A percentile compares a stretch with the other conserved stretches of the same genome.
These are phyloP conservation scores for Caenorhabditis sp. DNA, from an alignment of 2,888 invertebrate genomes.

Conservation along the genomic window DNA sequence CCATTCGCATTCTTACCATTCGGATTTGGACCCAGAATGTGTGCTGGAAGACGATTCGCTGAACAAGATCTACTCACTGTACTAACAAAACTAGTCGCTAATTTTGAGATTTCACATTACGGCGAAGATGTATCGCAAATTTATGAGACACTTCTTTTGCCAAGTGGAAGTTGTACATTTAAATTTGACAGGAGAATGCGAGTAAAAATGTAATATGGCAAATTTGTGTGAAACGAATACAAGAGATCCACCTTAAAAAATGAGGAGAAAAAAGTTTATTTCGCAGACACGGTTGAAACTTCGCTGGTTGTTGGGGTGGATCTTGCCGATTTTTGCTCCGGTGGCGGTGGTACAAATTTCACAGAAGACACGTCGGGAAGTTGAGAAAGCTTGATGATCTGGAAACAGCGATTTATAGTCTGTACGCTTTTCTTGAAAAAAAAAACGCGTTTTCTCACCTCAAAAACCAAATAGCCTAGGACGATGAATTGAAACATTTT, in stretches of 20 bases:
- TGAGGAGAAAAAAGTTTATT: slow-evolving; percentile 2
- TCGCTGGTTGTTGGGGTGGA: too few species aligned
- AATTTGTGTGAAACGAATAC: too few species aligned
- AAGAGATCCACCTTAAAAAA: too few species aligned
- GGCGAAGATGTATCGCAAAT: slow-evolving; percentile 71
- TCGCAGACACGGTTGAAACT: not conserved
- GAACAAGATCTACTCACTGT: slow-evolving; percentile 75
- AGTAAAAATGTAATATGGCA: too few species aligned
- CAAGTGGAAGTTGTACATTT: slow-evolving; percentile 70
- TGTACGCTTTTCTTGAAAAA: not conserved
- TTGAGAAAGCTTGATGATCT: too few species aligned
- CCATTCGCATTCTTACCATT: slow-evolving; percentile 75
- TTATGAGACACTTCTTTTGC: slow-evolving; percentile 74
- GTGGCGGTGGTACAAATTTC: too few species aligned
- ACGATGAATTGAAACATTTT: too few species aligned
- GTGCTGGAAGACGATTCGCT: slow-evolving; percentile 75
- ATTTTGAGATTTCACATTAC: slow-evolving; percentile 72
- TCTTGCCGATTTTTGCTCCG: too few species aligned
- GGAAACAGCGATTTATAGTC: too few species aligned
- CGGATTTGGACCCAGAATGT: slow-evolving; percentile 75
- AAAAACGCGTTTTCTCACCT: not conserved
- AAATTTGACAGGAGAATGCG: slow-evolving; percentile 33
- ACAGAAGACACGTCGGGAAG: too few species aligned
- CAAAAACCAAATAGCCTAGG: too few species aligned
- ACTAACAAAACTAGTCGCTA: slow-evolving; percentile 72